Percentiles rank a stretch among this genome's conserved stretches.
Evolutionary conservation across 2,113 vertebrate species (phyloP).

Genomic region (Actenoides lindsayi): DNA sequence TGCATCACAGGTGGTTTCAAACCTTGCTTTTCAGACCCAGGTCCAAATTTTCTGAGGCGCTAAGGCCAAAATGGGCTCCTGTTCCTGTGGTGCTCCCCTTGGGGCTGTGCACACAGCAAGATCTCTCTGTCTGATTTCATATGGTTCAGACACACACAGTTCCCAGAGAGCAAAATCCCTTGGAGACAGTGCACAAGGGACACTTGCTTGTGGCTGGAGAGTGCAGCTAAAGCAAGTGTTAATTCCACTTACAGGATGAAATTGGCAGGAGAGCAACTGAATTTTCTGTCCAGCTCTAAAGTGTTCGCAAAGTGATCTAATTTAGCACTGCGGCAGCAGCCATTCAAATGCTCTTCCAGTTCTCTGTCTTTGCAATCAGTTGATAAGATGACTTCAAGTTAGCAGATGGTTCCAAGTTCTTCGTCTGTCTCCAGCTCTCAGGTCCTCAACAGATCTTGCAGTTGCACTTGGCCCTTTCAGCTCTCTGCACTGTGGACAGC

Average conservation of each 20-base stretch:
- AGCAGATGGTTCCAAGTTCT: neutral
- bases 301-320: conserved; percentile 59
- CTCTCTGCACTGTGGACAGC: fast-evolving
- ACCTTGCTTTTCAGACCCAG: neutral
- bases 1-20: neutral
- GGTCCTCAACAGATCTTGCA: neutral
- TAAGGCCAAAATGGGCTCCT: neutral
- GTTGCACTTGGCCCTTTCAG: neutral
- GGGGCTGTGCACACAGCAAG: fast-evolving
- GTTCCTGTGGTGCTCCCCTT: neutral
- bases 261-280: conserved; percentile 43
- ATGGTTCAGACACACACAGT: neutral
- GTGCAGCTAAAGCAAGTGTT: neutral
- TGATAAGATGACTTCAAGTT: conserved; percentile 44
- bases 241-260: conserved; percentile 37
- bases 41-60: neutral
- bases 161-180: neutral
- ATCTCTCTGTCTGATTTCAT: neutral
- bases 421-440: neutral
- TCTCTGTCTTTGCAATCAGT: neutral
- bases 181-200: fast-evolving
- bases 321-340: conserved; percentile 54
- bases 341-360: conserved; percentile 7
- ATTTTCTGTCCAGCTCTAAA: conserved; percentile 46
- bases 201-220: neutral